Evolutionary conservation across 2,113 vertebrate species (phyloP).

Genomic region (Zapornia atra): DNA sequence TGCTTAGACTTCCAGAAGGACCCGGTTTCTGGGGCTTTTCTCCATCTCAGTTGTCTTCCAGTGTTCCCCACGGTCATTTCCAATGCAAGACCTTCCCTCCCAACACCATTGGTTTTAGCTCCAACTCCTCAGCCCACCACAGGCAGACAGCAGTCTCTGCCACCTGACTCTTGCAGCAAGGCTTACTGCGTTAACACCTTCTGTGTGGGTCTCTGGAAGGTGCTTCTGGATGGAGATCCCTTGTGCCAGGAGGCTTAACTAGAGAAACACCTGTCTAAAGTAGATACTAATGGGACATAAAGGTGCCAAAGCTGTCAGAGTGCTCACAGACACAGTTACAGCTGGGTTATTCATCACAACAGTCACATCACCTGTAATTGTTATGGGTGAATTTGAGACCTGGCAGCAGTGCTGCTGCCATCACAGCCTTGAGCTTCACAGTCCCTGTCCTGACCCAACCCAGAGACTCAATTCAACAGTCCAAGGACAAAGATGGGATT

Average conservation of each 20-base stretch:
- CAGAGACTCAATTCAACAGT: neutral
- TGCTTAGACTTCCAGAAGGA: neutral
- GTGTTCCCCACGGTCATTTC: neutral
- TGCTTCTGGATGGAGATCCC: neutral
- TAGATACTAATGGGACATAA: neutral
- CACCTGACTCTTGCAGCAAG: neutral
- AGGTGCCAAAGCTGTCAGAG: neutral
- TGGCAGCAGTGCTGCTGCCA: neutral
- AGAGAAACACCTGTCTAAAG: neutral
- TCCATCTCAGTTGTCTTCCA: neutral
- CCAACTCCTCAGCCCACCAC: accelerated
- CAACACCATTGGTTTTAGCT: neutral
- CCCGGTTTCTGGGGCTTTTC: neutral
- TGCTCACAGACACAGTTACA: neutral
- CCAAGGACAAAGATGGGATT: neutral
- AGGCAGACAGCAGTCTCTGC: neutral
- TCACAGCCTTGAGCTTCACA: neutral
- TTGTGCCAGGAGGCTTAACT: neutral
- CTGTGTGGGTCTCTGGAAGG: neutral
- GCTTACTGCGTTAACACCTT: neutral
- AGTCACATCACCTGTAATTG: neutral
- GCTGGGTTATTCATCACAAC: neutral
- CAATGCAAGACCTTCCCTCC: neutral
- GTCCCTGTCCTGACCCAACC: neutral
- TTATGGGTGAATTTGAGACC: neutral